phyloP scores from a whole-genome alignment of 2,888 invertebrate genomes.

The Hemithea aestivaria region DNA sequence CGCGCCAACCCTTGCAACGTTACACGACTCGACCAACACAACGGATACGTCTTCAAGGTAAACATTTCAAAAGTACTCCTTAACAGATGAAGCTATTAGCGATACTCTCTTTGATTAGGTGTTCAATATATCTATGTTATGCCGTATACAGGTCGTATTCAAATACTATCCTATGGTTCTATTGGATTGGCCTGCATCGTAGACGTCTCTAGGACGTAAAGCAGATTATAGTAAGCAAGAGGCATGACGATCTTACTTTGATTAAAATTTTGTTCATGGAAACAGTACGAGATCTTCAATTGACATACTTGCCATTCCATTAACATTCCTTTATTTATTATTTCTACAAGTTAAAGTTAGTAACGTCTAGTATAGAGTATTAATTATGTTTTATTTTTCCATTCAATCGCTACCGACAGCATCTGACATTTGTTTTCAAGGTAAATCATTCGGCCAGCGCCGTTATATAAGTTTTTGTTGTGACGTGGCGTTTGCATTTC shows the following conservation, averaged over 20 bases:
- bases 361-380: constrained; percentile 24
- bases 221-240: too few species aligned
- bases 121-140: too few species aligned
- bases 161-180: background rate
- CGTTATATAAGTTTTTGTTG: constrained; percentile 33
- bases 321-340: constrained; percentile 10
- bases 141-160: too few species aligned
- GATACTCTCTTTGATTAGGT: too few species aligned
- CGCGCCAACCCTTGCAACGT: constrained; percentile 93
- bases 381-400: constrained; percentile 54
- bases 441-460: constrained; percentile 55
- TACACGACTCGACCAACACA: constrained; percentile 90
- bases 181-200: background rate
- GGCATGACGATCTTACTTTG: too few species aligned
- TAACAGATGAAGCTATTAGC: too few species aligned
- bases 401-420: constrained; percentile 73
- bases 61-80: too few species aligned
- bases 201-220: background rate
- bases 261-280: too few species aligned
- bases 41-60: constrained; percentile 92
- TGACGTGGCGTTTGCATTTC: constrained; percentile 12
- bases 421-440: constrained; percentile 75
- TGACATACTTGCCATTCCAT: background rate
- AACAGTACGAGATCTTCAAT: too few species aligned
- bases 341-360: constrained; percentile 9